These are phyloP conservation scores for Chrysopa pallens DNA, from an alignment of 1,140 invertebrate species.

Conservation along the genomic window DNA sequence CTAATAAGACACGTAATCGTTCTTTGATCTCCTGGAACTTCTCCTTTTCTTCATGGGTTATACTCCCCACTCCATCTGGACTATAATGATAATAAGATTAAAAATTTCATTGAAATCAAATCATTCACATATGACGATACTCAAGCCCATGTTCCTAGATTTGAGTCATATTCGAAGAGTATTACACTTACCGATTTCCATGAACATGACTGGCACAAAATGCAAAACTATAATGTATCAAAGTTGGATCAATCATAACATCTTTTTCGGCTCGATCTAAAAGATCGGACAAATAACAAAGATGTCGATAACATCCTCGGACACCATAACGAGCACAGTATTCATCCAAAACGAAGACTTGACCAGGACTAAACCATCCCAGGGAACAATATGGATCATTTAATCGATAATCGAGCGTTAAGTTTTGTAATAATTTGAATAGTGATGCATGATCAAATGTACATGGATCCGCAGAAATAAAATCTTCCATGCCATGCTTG, in stretches of 20 bases:
- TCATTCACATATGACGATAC: too few relatives aligned
- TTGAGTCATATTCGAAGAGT: too few relatives aligned
- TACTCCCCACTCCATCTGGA: slow-evolving; percentile 95
- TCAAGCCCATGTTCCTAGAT: too few relatives aligned
- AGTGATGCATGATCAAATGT: slow-evolving; percentile 86
- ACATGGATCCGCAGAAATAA: slow-evolving; percentile 94
- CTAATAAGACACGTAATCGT: slow-evolving; percentile 73
- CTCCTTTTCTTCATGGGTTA: slow-evolving; percentile 93
- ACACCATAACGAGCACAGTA: slow-evolving; percentile 97
- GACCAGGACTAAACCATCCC: slow-evolving; percentile 99
- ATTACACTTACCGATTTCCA: slow-evolving; percentile 64
- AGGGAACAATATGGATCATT: slow-evolving; percentile 95
- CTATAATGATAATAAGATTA: slow-evolving; percentile 27
- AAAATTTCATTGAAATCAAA: too few relatives aligned
- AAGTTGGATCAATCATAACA: slow-evolving; percentile 90
- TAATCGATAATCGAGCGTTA: slow-evolving; percentile 87
- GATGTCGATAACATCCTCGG: slow-evolving; percentile 86
- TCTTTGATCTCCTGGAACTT: slow-evolving; percentile 97
- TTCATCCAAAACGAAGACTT: slow-evolving; percentile 96
- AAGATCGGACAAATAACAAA: slow-evolving; percentile 91
- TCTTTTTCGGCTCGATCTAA: slow-evolving; percentile 90
- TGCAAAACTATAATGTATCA: slow-evolving; percentile 97
- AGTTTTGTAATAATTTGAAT: slow-evolving; percentile 81
- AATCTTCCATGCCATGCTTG: slow-evolving; percentile 98
- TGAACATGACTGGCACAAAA: slow-evolving; percentile 98